Evolutionary conservation across 2,113 vertebrate genomes (phyloP).

Genomic region (Cercopithecus mona): DNA sequence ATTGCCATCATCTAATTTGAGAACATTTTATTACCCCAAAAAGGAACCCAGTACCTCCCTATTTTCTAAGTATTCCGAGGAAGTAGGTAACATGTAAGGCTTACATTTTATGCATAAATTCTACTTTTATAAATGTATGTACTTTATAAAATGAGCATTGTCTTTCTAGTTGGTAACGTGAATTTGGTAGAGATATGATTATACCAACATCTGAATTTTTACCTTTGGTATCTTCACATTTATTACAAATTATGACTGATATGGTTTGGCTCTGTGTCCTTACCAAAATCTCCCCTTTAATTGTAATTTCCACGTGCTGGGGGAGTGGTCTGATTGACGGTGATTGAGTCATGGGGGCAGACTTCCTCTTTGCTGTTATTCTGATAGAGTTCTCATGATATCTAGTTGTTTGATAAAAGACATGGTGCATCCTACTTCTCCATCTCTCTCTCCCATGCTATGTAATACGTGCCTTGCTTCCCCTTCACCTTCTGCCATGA

Average conservation of each 20-base stretch:
- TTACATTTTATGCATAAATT: not conserved
- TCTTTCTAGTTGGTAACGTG: not conserved
- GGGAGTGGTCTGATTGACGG: too few species aligned
- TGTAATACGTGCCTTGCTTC: too few species aligned
- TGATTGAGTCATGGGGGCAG: too few species aligned
- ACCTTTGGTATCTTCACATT: not conserved
- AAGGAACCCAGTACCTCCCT: not conserved
- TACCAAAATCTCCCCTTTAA: too few species aligned
- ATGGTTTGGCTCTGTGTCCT: too few species aligned
- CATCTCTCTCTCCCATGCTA: too few species aligned
- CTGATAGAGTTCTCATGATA: too few species aligned
- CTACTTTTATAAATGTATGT: not conserved
- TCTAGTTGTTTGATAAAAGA: too few species aligned
- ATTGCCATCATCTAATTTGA: not conserved
- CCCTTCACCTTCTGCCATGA: too few species aligned
- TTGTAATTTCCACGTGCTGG: too few species aligned
- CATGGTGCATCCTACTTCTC: too few species aligned
- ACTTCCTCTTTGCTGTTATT: too few species aligned
- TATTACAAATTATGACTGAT: not conserved
- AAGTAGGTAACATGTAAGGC: not conserved
- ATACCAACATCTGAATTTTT: not conserved
- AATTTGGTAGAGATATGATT: not conserved
- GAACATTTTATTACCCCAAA: not conserved
- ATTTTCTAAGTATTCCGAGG: not conserved
- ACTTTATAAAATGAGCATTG: not conserved